Conservation (phyloP, 2,888 invertebrate genomes). For the Notodonta ziczac region DNA sequence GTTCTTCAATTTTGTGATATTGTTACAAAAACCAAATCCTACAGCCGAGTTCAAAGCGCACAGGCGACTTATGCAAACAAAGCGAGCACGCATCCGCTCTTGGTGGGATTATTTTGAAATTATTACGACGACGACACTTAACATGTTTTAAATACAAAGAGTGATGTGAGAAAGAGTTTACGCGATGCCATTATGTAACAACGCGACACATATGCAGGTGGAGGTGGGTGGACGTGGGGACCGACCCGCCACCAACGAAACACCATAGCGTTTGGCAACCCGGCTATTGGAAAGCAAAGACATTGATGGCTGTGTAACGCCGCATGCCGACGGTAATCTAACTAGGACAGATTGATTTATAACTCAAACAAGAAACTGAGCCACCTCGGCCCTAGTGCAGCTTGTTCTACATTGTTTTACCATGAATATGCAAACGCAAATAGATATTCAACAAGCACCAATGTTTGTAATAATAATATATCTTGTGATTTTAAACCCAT, state of each 20-base stretch:
- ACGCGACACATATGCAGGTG: conserved; percentile 52
- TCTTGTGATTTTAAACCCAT: background rate
- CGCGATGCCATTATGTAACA: conserved; percentile 62
- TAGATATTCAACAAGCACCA: conserved; percentile 47
- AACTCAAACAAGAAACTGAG: conserved; percentile 78
- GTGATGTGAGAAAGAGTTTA: conserved; percentile 58
- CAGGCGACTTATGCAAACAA: conserved; percentile 31
- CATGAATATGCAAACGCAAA: conserved; percentile 70
- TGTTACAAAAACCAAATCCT: conserved; percentile 8
- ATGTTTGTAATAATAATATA: conserved; percentile 17
- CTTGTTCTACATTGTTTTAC: conserved; percentile 71
- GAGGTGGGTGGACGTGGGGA: conserved; percentile 46
- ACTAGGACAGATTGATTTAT: conserved; percentile 80
- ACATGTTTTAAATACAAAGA: conserved; percentile 73
- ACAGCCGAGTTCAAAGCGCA: conserved; percentile 35
- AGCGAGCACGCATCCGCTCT: conserved; percentile 30
- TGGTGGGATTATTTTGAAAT: conserved; percentile 56
- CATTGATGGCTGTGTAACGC: conserved; percentile 61
- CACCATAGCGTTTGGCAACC: conserved; percentile 68
- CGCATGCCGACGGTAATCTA: conserved; percentile 72
- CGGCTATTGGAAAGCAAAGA: conserved; percentile 71
- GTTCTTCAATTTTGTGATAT: no score
- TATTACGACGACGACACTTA: conserved; percentile 59
- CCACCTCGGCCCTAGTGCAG: conserved; percentile 76
- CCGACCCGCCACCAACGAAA: conserved; percentile 45